Evolutionary conservation across 2,888 invertebrate species (phyloP).

Genomic region (Limulus polyphemus): DNA sequence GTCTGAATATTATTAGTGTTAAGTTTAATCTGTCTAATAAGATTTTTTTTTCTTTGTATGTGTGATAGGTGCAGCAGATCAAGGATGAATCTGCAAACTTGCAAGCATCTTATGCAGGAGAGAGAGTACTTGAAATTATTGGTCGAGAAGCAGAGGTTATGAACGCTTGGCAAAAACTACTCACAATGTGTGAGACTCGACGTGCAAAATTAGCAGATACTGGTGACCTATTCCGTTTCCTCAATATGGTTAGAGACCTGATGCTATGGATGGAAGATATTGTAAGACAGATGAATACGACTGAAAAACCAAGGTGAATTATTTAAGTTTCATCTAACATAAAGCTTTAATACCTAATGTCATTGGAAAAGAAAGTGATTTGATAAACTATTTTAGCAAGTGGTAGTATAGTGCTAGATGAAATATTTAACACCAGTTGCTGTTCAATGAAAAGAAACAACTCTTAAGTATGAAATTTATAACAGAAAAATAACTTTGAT

Average conservation of each 20-base stretch:
- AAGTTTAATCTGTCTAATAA: too few relatives aligned
- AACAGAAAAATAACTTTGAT: too few relatives aligned
- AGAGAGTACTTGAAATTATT: conserved; percentile 91
- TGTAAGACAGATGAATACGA: conserved; percentile 94
- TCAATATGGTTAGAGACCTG: conserved; percentile 90
- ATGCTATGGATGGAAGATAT: conserved; percentile 99
- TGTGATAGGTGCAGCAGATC: conserved; percentile 62
- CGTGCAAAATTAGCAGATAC: conserved; percentile 80
- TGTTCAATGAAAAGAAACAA: too few relatives aligned
- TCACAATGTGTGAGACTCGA: conserved; percentile 68
- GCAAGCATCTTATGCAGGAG: conserved; percentile 92
- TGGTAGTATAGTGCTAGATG: too few relatives aligned
- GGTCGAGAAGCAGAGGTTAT: conserved; percentile 88
- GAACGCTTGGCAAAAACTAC: conserved; percentile 87
- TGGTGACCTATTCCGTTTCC: conserved; percentile 89
- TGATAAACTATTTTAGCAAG: too few relatives aligned
- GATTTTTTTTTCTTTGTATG: too few relatives aligned
- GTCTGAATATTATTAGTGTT: too few relatives aligned
- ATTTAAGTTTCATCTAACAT: not conserved
- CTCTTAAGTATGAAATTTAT: too few relatives aligned
- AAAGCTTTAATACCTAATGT: too few relatives aligned
- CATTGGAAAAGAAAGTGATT: too few relatives aligned
- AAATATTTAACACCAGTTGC: too few relatives aligned
- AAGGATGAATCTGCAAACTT: conserved; percentile 79
- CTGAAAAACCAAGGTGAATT: conserved; percentile 79